phyloP scores from a whole-genome alignment of 2,113 vertebrate species.

The Psettodes erumei region DNA sequence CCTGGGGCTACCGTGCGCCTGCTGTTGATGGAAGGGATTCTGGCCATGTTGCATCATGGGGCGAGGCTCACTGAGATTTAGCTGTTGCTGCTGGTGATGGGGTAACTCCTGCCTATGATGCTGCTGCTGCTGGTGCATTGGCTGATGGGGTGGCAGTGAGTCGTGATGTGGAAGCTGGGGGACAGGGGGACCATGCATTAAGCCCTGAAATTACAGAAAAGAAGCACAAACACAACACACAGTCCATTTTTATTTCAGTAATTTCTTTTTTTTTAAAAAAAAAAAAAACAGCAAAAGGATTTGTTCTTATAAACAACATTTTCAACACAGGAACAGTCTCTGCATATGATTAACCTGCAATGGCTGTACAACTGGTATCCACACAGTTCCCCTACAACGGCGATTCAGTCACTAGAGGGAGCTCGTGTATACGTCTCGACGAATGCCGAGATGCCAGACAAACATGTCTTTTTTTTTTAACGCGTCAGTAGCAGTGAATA shows the following conservation, averaged over 20 bases:
- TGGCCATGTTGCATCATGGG: slow-evolving; percentile 89
- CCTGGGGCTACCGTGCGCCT: slow-evolving; percentile 83
- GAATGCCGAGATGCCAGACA: slow-evolving; percentile 24
- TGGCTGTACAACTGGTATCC: slow-evolving; percentile 16
- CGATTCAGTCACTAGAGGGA: slow-evolving; percentile 79
- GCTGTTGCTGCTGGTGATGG: slow-evolving; percentile 80
- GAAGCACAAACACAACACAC: no score
- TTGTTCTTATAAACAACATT: neutral
- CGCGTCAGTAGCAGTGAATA: slow-evolving; percentile 48
- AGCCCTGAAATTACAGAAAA: slow-evolving; percentile 78
- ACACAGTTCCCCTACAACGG: slow-evolving; percentile 11
- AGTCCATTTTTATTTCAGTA: neutral
- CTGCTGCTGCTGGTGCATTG: slow-evolving; percentile 84
- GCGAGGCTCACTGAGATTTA: slow-evolving; percentile 74
- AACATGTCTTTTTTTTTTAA: slow-evolving; percentile 23
- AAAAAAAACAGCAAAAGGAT: no score
- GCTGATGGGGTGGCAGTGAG: slow-evolving; percentile 77
- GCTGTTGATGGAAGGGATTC: slow-evolving; percentile 89
- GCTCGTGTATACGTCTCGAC: slow-evolving; percentile 72
- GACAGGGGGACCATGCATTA: slow-evolving; percentile 88
- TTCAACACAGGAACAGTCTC: neutral
- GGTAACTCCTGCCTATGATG: slow-evolving; percentile 84
- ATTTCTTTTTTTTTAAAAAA: no score
- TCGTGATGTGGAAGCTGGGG: slow-evolving; percentile 84
- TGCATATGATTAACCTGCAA: slow-evolving; percentile 39